These are phyloP conservation scores for Oxyura jamaicensis DNA, from an alignment of 2,113 vertebrate species.

Conservation along the genomic window DNA sequence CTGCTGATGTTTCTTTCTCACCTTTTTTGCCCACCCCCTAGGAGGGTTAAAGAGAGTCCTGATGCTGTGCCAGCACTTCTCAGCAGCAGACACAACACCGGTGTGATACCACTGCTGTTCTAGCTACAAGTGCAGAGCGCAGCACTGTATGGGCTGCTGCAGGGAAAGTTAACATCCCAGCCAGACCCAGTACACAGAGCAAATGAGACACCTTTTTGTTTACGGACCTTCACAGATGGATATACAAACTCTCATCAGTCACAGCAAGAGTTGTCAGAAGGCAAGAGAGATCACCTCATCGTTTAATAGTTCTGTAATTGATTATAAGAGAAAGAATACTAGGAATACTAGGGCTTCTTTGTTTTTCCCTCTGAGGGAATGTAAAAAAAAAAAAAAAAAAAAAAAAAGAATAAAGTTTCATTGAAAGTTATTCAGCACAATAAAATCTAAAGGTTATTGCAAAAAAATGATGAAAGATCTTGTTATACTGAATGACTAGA, in stretches of 20 bases:
- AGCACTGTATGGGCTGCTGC: no score
- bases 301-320: background rate
- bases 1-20: no score
- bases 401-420: background rate
- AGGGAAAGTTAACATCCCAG: no score
- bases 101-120: no score
- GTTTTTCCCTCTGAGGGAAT: background rate
- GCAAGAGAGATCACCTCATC: background rate
- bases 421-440: background rate
- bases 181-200: background rate
- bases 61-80: no score
- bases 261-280: background rate
- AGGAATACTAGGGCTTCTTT: background rate
- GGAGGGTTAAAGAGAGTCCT: no score
- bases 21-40: no score
- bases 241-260: background rate
- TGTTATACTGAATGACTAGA: background rate
- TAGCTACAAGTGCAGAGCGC: no score
- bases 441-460: background rate
- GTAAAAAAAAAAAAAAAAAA: background rate
- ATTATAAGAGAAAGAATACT: background rate
- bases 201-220: background rate
- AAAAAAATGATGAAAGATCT: background rate
- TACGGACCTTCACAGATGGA: background rate
- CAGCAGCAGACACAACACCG: no score